A percentile compares a stretch with the other conserved stretches of the same genome.
Evolutionary conservation across 2,113 vertebrate species (phyloP).

Genomic region (Otolemur garnettii): DNA sequence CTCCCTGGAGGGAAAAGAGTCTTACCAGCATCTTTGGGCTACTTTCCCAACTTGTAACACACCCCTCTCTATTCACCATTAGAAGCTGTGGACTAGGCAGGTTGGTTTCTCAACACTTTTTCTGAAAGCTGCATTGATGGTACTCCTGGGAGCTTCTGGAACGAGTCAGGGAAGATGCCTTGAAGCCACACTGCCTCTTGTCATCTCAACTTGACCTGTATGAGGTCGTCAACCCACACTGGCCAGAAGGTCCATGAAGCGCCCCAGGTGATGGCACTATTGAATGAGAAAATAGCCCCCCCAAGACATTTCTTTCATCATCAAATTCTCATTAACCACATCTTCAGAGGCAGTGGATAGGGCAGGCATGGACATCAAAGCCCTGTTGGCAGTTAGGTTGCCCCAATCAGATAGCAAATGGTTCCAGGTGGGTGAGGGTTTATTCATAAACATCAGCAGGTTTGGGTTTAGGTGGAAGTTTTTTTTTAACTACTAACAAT

Average conservation of each 20-base stretch:
- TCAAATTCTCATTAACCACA: neutral
- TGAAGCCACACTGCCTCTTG: neutral
- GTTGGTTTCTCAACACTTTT: neutral
- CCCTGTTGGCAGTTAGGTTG: neutral
- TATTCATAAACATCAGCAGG: neutral
- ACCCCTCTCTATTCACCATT: neutral
- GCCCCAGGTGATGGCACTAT: neutral
- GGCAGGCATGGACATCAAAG: neutral
- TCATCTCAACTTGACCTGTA: neutral
- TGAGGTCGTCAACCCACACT: too few relatives aligned
- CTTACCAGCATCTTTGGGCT: neutral
- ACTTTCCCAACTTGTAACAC: neutral
- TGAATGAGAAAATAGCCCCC: neutral
- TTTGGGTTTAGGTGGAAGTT: neutral
- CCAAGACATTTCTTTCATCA: neutral
- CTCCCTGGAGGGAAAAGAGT: neutral
- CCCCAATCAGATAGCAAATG: neutral
- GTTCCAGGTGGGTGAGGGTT: neutral
- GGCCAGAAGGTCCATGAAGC: neutral
- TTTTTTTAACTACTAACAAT: neutral
- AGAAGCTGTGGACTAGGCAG: neutral
- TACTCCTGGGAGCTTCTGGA: neutral
- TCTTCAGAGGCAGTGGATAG: neutral
- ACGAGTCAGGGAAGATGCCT: neutral
- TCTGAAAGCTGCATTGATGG: neutral